Conservation (phyloP, 2,113 vertebrate species). For the Panthera uncia region DNA sequence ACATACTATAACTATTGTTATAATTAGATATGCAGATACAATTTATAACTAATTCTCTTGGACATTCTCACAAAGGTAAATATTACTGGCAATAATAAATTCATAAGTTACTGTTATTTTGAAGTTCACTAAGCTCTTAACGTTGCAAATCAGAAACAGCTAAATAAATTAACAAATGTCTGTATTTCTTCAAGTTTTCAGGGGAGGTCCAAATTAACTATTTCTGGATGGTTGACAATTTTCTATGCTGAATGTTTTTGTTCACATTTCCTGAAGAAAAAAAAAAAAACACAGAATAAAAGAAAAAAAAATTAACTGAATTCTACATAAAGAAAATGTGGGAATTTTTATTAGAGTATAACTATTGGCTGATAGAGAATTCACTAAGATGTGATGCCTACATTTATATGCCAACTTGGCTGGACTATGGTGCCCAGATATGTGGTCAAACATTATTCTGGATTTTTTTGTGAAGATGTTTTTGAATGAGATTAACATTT, state of each 20-base stretch:
- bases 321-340: background rate
- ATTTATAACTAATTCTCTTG: background rate
- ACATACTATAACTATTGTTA: background rate
- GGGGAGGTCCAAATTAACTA: background rate
- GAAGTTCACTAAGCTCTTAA: background rate
- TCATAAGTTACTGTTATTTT: constrained; percentile 10
- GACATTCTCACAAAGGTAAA: background rate
- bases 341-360: background rate
- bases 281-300: background rate
- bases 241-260: constrained; percentile 20
- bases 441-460: background rate
- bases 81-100: constrained; percentile 33
- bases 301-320: background rate
- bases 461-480: background rate
- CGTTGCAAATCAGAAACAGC: background rate
- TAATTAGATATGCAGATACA: background rate
- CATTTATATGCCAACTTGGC: background rate
- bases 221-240: constrained; percentile 24
- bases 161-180: constrained; percentile 46
- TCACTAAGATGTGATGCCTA: background rate
- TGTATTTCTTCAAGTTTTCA: constrained; percentile 31
- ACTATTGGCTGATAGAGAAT: background rate
- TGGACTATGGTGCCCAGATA: background rate
- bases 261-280: background rate
- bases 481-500: background rate